A percentile compares a stretch with the other conserved stretches of the same genome.
Evolutionary conservation across 37 sponge, comb jelly and placozoan species (phyloP).

Genomic region (Beroe forskalii): DNA sequence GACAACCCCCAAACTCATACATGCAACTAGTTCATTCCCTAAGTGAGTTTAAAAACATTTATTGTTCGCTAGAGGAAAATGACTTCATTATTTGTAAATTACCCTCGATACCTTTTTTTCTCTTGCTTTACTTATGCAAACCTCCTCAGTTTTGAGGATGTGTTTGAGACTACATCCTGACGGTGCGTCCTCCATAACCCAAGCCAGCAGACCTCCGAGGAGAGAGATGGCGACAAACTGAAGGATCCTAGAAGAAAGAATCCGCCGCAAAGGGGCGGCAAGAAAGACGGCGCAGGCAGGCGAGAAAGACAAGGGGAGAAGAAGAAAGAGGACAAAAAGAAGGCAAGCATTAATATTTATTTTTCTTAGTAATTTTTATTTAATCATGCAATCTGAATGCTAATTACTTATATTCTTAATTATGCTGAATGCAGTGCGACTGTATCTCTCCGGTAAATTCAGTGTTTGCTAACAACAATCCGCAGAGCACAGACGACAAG

Average conservation of each 20-base stretch:
- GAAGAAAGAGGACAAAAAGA: slow-evolving; percentile 64
- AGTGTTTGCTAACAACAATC: neutral
- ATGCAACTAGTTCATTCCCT: slow-evolving; percentile 53
- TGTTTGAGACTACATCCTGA: slow-evolving; percentile 46
- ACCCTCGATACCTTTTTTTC: too few relatives aligned
- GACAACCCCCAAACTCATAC: slow-evolving; percentile 32
- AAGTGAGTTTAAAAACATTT: too few relatives aligned
- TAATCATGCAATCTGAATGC: too few relatives aligned
- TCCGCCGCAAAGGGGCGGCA: neutral
- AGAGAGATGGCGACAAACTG: neutral
- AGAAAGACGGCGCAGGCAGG: neutral
- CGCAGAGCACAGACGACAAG: slow-evolving; percentile 58
- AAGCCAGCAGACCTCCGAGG: neutral
- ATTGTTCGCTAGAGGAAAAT: too few relatives aligned
- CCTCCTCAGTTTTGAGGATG: slow-evolving; percentile 59
- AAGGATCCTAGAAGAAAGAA: neutral
- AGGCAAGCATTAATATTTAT: neutral
- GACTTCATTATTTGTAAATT: too few relatives aligned
- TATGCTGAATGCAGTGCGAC: too few relatives aligned
- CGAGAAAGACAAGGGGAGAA: slow-evolving; percentile 46
- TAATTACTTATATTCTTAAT: too few relatives aligned
- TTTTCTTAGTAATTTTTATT: too few relatives aligned
- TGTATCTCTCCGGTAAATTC: too few relatives aligned
- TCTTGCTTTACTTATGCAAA: too few relatives aligned
- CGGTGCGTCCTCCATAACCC: neutral